These are phyloP conservation scores for Canis aureus DNA, from an alignment of 2,113 vertebrate species.

Conservation along the genomic window DNA sequence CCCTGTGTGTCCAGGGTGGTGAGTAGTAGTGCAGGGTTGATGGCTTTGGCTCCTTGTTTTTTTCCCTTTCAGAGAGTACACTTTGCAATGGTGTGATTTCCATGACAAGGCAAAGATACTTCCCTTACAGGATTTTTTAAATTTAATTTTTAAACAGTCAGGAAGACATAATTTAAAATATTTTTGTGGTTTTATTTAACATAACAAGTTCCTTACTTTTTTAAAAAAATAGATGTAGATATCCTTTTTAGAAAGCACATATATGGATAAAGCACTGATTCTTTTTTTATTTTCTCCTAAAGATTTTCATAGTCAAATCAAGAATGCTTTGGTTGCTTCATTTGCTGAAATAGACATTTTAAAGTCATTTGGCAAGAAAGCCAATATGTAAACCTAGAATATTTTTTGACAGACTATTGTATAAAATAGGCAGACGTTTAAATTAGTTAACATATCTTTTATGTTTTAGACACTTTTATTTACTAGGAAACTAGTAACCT, in stretches of 20 bases:
- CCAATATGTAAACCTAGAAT: conserved; percentile 45
- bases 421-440: conserved; percentile 66
- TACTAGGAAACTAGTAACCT: background rate
- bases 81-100: conserved; percentile 38
- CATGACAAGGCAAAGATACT: conserved; percentile 19
- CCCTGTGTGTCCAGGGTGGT: background rate
- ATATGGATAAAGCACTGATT: conserved; percentile 63
- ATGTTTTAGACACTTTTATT: conserved; percentile 31
- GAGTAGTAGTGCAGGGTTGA: too few species aligned
- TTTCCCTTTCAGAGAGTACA: background rate
- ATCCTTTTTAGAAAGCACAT: conserved; percentile 71
- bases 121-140: conserved; percentile 7
- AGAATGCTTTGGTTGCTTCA: conserved; percentile 69
- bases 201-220: conserved; percentile 74
- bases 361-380: conserved; percentile 58
- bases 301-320: conserved; percentile 73
- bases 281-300: conserved; percentile 63
- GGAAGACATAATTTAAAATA: conserved; percentile 57
- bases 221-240: conserved; percentile 62
- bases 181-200: conserved; percentile 71
- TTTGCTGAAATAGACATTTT: conserved; percentile 67
- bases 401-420: conserved; percentile 52
- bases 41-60: background rate
- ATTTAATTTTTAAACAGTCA: conserved; percentile 69
- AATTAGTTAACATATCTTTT: conserved; percentile 50